Conservation (phyloP, 2,888 invertebrate genomes). For the Thalpophila matura region DNA sequence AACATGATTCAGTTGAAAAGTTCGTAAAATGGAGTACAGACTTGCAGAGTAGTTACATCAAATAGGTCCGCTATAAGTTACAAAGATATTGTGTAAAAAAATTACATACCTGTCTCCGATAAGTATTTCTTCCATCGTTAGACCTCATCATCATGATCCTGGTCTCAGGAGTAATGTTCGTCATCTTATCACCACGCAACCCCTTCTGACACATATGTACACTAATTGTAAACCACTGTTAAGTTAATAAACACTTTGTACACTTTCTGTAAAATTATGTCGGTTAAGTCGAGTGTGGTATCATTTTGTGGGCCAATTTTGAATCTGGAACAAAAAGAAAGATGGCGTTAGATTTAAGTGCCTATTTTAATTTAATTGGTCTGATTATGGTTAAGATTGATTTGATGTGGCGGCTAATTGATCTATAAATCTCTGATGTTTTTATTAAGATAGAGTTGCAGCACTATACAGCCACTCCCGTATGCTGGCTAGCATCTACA, state of each 20-base stretch:
- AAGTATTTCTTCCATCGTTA: conserved; percentile 79
- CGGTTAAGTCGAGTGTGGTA: conserved; percentile 38
- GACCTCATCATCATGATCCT: conserved; percentile 87
- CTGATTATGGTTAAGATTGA: too few species aligned
- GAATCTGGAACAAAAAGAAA: conserved; percentile 68
- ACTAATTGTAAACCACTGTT: conserved; percentile 43
- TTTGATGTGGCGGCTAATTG: too few species aligned
- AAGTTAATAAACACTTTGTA: conserved; percentile 12
- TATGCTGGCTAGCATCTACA: too few species aligned
- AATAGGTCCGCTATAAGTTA: too few species aligned
- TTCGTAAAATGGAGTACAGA: too few species aligned
- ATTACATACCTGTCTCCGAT: conserved; percentile 82
- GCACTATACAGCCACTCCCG: too few species aligned
- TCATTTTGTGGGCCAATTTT: conserved; percentile 48
- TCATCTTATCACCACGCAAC: conserved; percentile 80
- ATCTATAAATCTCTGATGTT: too few species aligned
- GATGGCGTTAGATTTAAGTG: conserved; percentile 30
- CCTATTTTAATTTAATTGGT: too few species aligned
- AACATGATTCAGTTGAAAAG: too few species aligned
- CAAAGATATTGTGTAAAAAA: neutral
- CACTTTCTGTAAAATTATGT: neutral
- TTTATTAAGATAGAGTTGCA: too few species aligned
- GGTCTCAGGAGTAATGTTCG: conserved; percentile 85
- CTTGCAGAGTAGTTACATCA: too few species aligned
- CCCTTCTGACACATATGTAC: conserved; percentile 82